Conservation (phyloP, 2,113 vertebrate genomes). For the Callaeas wilsoni region DNA sequence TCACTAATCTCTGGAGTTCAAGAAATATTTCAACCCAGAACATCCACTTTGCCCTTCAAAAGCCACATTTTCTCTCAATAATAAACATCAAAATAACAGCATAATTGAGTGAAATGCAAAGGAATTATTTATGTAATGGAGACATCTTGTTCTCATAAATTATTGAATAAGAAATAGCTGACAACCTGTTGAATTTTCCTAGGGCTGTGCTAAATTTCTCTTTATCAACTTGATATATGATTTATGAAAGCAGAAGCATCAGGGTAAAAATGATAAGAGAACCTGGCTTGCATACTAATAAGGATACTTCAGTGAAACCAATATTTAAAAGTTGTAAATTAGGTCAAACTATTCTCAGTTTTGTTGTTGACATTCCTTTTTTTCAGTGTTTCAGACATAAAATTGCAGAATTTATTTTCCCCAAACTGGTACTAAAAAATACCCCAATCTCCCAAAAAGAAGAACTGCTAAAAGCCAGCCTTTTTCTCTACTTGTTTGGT, state of each 20-base stretch:
- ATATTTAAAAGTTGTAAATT: conserved; percentile 27
- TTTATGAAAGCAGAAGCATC: conserved; percentile 63
- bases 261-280: conserved; percentile 48
- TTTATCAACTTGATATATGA: conserved; percentile 67
- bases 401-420: background rate
- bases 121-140: conserved; percentile 72
- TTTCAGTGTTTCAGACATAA: background rate
- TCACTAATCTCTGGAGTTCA: background rate
- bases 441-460: rapidly evolving
- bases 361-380: background rate
- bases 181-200: conserved; percentile 60
- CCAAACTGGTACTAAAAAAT: background rate
- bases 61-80: background rate
- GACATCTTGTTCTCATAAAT: conserved; percentile 68
- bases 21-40: background rate
- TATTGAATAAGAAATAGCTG: conserved; percentile 60
- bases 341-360: background rate
- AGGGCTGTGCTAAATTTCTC: conserved; percentile 46
- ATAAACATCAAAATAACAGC: conserved; percentile 53
- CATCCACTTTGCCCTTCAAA: conserved; percentile 32
- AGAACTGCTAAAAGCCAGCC: background rate
- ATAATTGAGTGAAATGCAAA: conserved; percentile 64
- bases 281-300: conserved; percentile 31
- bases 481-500: background rate
- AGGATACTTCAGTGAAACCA: background rate